These are phyloP conservation scores for Cantharis nigra DNA, from an alignment of 2,888 invertebrate species.

Conservation along the genomic window DNA sequence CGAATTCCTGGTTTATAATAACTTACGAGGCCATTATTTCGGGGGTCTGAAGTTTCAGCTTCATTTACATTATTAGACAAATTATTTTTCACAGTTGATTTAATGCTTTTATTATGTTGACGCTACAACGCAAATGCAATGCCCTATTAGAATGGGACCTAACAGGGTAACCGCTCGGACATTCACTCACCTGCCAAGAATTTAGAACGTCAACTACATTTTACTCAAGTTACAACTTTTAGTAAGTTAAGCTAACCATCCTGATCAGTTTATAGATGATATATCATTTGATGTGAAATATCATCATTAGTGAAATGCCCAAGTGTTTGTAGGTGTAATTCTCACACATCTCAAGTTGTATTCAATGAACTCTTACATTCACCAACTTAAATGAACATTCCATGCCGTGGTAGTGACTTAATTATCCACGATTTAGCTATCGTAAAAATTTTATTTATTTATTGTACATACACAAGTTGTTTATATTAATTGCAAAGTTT, in stretches of 20 bases:
- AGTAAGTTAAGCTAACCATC: neutral
- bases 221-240: neutral
- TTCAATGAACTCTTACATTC: neutral
- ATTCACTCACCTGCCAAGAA: too few relatives aligned
- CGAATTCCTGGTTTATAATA: too few relatives aligned
- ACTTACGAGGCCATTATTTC: too few relatives aligned
- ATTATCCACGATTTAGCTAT: neutral
- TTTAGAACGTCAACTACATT: neutral
- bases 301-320: neutral
- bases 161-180: too few relatives aligned
- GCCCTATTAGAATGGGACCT: too few relatives aligned
- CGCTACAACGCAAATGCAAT: too few relatives aligned
- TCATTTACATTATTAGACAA: too few relatives aligned
- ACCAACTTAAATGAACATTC: neutral
- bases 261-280: neutral
- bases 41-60: too few relatives aligned
- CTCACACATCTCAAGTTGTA: neutral
- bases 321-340: neutral
- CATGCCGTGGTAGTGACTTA: neutral
- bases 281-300: neutral
- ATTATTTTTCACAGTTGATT: too few relatives aligned
- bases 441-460: neutral
- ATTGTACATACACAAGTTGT: neutral
- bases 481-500: neutral
- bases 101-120: too few relatives aligned